Base-by-base conservation (phyloP, 2,797 vertebrate genomes). In the Parambassis ranga region DNA sequence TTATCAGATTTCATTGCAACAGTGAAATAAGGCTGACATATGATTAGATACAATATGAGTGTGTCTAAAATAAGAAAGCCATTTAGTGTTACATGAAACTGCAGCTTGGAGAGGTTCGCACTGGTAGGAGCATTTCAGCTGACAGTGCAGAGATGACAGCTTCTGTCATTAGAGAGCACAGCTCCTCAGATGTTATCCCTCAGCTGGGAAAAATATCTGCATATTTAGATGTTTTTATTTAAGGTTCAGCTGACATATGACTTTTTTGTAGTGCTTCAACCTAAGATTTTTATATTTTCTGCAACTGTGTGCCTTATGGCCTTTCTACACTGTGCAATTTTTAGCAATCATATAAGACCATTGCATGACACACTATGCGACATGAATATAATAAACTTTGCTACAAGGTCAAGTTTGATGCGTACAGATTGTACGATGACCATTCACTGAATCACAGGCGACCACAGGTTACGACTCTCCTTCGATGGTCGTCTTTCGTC, bases 81-180 rank as follows among this genome's bases (percentile, higher is more conserved):
- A 58, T 73, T 67, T 65, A 51, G 39, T 51, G 43, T 51, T 19
- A 43, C 10, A 38, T 63, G 51, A 81, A 46, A 48, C 50, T 33
- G 26, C 26, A 53, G 49, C 43, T 46, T 20, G 11, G 10, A 28
- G 15, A 37, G 23, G 27, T 16, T 52, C 1, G 23, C 48, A 35
- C 18, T 47, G 48, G 32, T 37, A 28, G 35, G 14, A 47, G 15
- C 0, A 4, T 51, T 59, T 30, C 24, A 48, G 32, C 44, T 71
- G 74, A 74, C 33, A 28, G 15, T 33, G 68, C 56, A 52, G 43
- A 48, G 18, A 63, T 64, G 47, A 64, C 48, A 49, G 24, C 11
- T 50, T 61, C 22, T 33, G 43, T 44, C 49, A 77, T 67, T 49
- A 56, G 50, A 47, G 27, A 52, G 19, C 14, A 53, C 18, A 24